Evolutionary conservation across 2,888 invertebrate species (phyloP), one percentile per base, ranked within the genome.

Genomic region (Cataglyphis cursor): DNA sequence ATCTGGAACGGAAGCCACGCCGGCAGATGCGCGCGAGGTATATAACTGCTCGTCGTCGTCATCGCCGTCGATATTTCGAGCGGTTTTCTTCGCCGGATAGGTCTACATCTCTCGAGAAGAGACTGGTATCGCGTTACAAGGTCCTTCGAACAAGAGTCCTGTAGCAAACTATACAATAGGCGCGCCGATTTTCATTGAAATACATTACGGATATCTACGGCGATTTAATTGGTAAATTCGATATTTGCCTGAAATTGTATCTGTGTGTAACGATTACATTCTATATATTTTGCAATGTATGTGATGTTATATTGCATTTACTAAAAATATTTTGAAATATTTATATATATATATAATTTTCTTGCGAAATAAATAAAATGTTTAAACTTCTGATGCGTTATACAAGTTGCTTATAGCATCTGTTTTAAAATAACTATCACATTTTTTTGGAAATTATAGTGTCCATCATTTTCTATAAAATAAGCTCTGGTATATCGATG

Each of bases 1-100:
- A 93, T 92, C 90, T 92, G 81, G 92, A 93, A 88, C 93, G 93
- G 93, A 93, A 93, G 87, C 85, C 75, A 64, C 90, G 86, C 83
- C 87, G 91, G 90, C 92, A 89, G 90, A 89, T 89, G 89, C 85
- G 82, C 74, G 68, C 65, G 59, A 59, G 31, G 31, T 72, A 51
- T 51, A 51, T n/a, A 80, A 80, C 78, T 44, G 72, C 24, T 80
- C 72, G 59, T 59, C 68, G 28, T 65, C 65, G 21, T 15, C 38
- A 41, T 38, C 62, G 62, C n/a, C 65, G 57, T 78, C 72, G 78
- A 80, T 80, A 80, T 80, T 70, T 80, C 72, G 59, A 35, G 21
- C 70, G 41, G 57, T 80, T 80, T 80, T 24, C 72, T 59, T 44
- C 35, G 44, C 70, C 41, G 70, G 57, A 57, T 24, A 70, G 44